phyloP scores from a whole-genome alignment of 1,140 invertebrate genomes.

The Pachyrhynchus sulphureomaculatus region DNA sequence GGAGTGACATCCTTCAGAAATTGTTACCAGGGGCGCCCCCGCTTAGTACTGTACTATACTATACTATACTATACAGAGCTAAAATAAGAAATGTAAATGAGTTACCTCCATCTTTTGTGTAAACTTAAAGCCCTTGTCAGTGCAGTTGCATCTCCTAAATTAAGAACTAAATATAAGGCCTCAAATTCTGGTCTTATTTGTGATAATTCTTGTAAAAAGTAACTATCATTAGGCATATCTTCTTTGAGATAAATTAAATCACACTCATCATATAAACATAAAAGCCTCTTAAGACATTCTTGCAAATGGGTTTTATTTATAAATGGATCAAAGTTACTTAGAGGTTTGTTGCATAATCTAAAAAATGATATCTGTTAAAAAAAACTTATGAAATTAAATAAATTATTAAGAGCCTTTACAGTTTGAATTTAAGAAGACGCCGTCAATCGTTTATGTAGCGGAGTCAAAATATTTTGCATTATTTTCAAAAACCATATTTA shows the following conservation, averaged over 20 bases:
- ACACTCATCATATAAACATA: constrained; percentile 58
- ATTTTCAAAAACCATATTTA: too few species aligned
- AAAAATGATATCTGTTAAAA: constrained; percentile 37
- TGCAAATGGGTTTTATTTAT: constrained; percentile 61
- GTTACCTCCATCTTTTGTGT: constrained; percentile 45
- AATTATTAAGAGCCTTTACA: background rate
- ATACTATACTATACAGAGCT: too few species aligned
- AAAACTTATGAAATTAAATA: background rate
- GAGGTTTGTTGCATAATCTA: constrained; percentile 55
- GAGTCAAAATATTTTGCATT: too few species aligned
- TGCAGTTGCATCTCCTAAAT: constrained; percentile 57
- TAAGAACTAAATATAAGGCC: constrained; percentile 60
- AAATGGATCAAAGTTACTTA: constrained; percentile 58
- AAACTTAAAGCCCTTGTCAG: constrained; percentile 55
- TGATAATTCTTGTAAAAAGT: constrained; percentile 19
- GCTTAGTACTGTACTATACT: too few species aligned
- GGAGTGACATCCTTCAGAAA: too few species aligned
- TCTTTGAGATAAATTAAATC: constrained; percentile 35
- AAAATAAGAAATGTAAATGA: too few species aligned
- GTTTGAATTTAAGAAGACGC: too few species aligned
- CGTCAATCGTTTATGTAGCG: too few species aligned
- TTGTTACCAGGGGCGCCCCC: too few species aligned
- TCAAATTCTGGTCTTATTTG: constrained; percentile 54
- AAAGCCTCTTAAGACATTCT: constrained; percentile 60
- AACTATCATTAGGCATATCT: constrained; percentile 2